Evolutionary conservation across 1,140 invertebrate genomes (phyloP).

Genomic region (Bradysia coprophila): DNA sequence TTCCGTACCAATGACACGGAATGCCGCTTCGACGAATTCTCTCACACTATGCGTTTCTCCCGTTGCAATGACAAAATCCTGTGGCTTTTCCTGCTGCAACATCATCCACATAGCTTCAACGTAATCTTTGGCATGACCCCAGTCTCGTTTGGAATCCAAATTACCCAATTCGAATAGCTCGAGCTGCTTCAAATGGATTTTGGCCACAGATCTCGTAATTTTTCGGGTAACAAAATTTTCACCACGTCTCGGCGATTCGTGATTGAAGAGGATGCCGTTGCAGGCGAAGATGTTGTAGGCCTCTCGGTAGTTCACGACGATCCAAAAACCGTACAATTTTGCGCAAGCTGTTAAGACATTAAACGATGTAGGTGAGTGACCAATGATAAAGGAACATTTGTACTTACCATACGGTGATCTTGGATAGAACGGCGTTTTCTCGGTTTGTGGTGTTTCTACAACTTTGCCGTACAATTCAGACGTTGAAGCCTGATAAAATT

Average conservation of each 20-base stretch:
- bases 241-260: slow-evolving; percentile 93
- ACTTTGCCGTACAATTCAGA: slow-evolving; percentile 98
- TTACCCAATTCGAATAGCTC: slow-evolving; percentile 86
- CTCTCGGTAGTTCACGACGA: slow-evolving; percentile 94
- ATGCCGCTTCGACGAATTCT: slow-evolving; percentile 90
- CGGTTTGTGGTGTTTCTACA: slow-evolving; percentile 88
- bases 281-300: slow-evolving; percentile 96
- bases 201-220: slow-evolving; percentile 93
- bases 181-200: slow-evolving; percentile 78
- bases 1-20: slow-evolving; percentile 51
- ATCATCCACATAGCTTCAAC: slow-evolving; percentile 99
- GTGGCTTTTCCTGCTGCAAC: slow-evolving; percentile 82
- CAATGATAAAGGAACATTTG: too few relatives aligned
- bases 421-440: slow-evolving; percentile 97
- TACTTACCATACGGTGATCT: slow-evolving; percentile 95
- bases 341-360: slow-evolving; percentile 62
- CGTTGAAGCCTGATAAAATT: slow-evolving; percentile 97
- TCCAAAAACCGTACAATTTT: slow-evolving; percentile 98
- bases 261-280: slow-evolving; percentile 98
- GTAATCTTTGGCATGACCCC: slow-evolving; percentile 99
- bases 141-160: slow-evolving; percentile 89
- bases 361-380: too few relatives aligned
- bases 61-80: slow-evolving; percentile 96
- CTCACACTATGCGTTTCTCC: slow-evolving; percentile 87
- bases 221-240: slow-evolving; percentile 99